Conservation (phyloP, 2,888 invertebrate species). For the Spatulosminthurus flaviceps region DNA sequence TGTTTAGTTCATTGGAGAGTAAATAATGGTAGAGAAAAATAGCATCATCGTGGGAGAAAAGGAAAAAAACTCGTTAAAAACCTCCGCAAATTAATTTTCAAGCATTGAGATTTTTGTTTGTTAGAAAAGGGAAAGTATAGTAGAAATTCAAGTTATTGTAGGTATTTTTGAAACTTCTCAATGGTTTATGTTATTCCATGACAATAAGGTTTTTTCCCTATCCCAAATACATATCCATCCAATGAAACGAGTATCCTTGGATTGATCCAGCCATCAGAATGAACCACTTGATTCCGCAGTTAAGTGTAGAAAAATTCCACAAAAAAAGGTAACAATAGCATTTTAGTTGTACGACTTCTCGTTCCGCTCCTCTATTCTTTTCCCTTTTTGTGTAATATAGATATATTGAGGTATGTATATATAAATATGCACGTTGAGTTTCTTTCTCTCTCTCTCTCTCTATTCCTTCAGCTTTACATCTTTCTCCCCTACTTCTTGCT, state of each 20-base stretch:
- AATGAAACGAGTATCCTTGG: not conserved
- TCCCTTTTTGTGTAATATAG: no score
- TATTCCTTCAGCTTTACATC: not conserved
- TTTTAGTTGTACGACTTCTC: not conserved
- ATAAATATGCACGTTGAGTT: not conserved
- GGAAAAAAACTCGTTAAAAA: no score
- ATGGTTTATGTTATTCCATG: not conserved
- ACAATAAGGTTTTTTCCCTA: not conserved
- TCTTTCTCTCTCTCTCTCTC: slow-evolving; percentile 16
- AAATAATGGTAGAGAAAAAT: no score
- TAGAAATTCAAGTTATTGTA: not conserved
- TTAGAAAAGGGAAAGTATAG: no score
- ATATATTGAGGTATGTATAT: not conserved
- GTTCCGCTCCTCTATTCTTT: not conserved
- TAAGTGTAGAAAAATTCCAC: not conserved
- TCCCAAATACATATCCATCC: not conserved
- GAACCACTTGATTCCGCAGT: not conserved
- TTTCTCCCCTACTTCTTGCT: not conserved
- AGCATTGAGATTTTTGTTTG: no score
- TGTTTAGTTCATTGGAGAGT: no score
- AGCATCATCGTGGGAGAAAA: no score
- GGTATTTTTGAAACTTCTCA: not conserved
- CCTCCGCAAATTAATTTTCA: no score
- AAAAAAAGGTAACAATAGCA: slow-evolving; percentile 7
- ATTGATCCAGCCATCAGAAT: not conserved